Evolutionary conservation across 2,888 invertebrate genomes (phyloP), one percentile per base, ranked within the genome.

Genomic region (Netelia virgata): DNA sequence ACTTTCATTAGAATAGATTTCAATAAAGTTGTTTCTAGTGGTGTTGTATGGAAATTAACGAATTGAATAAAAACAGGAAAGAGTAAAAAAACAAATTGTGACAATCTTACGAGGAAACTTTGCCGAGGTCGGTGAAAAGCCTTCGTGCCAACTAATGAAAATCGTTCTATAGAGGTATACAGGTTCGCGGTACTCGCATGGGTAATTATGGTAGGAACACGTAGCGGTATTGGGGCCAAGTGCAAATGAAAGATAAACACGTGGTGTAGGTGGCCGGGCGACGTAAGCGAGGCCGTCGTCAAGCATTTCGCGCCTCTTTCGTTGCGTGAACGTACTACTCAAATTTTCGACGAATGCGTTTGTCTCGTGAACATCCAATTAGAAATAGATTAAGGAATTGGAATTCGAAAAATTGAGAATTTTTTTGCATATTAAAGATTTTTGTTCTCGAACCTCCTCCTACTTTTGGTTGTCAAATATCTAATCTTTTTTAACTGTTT

Each of bases 231-330:
- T 50, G 47, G 50, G 68, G 68, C 68, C 68, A 68, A 68, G 68
- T 68, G 68, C 68, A 68, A 68, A 68, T 66, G 47, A 68, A 66
- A 66, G 50, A 50, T 47, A 68, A 50, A 68, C 47, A 68, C 68
- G 50, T 20, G 50, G 20, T 47, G 64, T 36, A 47, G 11, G 11
- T 14, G 47, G 50, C 11, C 50, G 50, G 47, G 20, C 23, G 20
- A 50, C 11, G 47, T 47, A 47, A 47, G 47, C n/a, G 68, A 47
- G 50, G 28, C n/a, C 50, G 68, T 23, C 47, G 9, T 20, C 5
- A 59, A n/a, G 63, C 68, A 50, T 68, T 68, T 50, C 16, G 50
- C 47, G 68, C 23, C 23, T 50, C 50, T 20, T 68, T 50, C 47
- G 11, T 66, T 66, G 47, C 50, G 28, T 20, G 11, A 11, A 11